Evolutionary conservation across 2,113 vertebrate species (phyloP).

Genomic region (Puntigrus tetrazona): DNA sequence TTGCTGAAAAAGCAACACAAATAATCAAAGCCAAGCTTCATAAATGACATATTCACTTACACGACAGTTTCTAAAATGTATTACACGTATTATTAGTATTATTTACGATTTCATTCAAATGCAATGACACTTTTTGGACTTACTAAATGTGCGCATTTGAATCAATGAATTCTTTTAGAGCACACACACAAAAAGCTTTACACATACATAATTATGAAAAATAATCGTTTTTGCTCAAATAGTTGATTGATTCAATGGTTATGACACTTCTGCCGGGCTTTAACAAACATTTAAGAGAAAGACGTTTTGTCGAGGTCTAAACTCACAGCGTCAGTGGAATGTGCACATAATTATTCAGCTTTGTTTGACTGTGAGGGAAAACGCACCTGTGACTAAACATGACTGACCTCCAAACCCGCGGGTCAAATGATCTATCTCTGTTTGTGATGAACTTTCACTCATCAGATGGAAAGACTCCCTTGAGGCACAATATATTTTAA

Average conservation of each 20-base stretch:
- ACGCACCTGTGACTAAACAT: slow-evolving; percentile 17
- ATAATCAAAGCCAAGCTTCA: not conserved
- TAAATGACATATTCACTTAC: not conserved
- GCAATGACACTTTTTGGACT: not conserved
- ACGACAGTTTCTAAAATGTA: not conserved
- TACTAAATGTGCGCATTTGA: not conserved
- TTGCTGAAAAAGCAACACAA: not conserved
- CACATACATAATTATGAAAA: not conserved
- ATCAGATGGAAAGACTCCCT: slow-evolving; percentile 31
- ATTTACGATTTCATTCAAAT: not conserved
- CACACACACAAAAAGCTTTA: not conserved
- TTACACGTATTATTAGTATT: not conserved
- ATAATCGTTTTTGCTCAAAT: not conserved
- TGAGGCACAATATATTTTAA: slow-evolving; percentile 25
- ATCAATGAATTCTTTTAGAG: not conserved
- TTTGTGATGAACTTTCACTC: slow-evolving; percentile 25
- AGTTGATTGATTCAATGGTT: not conserved
- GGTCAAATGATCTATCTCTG: slow-evolving; percentile 24
- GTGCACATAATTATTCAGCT: slow-evolving; percentile 53
- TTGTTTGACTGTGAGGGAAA: slow-evolving; percentile 1
- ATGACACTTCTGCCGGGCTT: not conserved
- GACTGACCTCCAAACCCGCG: not conserved
- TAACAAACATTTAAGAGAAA: not conserved
- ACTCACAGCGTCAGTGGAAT: slow-evolving; percentile 35
- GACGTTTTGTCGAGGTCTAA: not conserved